Evolutionary conservation across 1,140 invertebrate species (phyloP).

Genomic region (Ceratina japonica): DNA sequence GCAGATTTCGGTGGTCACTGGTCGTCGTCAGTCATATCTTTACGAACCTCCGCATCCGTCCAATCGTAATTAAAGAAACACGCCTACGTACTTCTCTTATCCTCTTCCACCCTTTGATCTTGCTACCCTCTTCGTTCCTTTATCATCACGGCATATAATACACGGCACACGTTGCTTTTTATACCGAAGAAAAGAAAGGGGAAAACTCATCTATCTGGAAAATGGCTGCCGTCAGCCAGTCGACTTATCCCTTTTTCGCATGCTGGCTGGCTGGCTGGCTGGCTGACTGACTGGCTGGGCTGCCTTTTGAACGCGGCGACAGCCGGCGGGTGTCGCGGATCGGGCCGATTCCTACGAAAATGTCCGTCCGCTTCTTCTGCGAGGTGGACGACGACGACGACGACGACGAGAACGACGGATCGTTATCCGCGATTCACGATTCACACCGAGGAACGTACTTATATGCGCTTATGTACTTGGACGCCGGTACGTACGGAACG

Average conservation of each 20-base stretch:
- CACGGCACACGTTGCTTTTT: slow-evolving; percentile 18
- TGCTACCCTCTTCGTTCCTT: slow-evolving; percentile 46
- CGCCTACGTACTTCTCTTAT: slow-evolving; percentile 39
- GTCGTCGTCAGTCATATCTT: no score
- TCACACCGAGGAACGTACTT: no score
- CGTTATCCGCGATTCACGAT: no score
- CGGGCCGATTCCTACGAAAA: no score
- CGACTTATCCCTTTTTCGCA: slow-evolving; percentile 81
- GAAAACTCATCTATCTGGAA: slow-evolving; percentile 80
- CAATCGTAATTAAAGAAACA: slow-evolving; percentile 53
- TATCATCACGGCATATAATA: slow-evolving; percentile 63
- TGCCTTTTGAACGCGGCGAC: no score
- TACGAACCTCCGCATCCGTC: slow-evolving; percentile 21
- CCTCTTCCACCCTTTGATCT: slow-evolving; percentile 41
- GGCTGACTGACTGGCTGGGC: slow-evolving; percentile 12
- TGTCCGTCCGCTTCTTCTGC: no score
- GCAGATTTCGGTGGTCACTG: slow-evolving; percentile 48
- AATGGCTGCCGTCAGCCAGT: slow-evolving; percentile 81
- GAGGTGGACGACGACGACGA: no score
- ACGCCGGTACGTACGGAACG: no score
- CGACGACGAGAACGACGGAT: no score
- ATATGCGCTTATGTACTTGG: no score
- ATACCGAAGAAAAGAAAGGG: slow-evolving; percentile 69
- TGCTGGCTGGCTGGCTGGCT: slow-evolving; percentile 40
- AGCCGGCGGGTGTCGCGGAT: no score